phyloP scores from a whole-genome alignment of 2,888 invertebrate genomes.

The Penaeus monodon region DNA sequence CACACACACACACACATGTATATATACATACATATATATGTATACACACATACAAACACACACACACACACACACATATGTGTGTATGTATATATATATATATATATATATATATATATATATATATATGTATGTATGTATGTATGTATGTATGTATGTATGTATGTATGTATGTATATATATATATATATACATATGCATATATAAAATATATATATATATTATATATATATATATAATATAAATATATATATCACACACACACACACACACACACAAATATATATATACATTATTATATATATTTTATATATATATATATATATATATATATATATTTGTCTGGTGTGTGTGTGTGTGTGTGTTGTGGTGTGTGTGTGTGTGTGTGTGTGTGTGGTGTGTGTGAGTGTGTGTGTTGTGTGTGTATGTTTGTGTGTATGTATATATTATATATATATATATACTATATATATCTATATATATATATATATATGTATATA shows the following conservation, averaged over 20 bases:
- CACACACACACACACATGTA: background rate
- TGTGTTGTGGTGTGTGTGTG: constrained; percentile 12
- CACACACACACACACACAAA: too few relatives aligned
- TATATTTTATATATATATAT: background rate
- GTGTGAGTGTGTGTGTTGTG: constrained; percentile 6
- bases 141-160: constrained; percentile 12
- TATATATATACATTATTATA: constrained; percentile 2
- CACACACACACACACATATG: constrained; percentile 4
- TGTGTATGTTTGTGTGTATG: constrained; percentile 20
- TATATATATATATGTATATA: constrained; percentile 13
- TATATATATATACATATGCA: constrained; percentile 1
- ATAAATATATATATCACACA: background rate
- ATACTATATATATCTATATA: constrained; percentile 8
- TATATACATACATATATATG: constrained; percentile 12
- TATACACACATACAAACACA: background rate
- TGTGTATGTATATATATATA: constrained; percentile 5
- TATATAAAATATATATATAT: background rate
- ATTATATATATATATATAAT: background rate
- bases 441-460: constrained; percentile 15
- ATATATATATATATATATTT: background rate
- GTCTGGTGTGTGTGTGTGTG: constrained; percentile 3
- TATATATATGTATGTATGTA: constrained; percentile 13
- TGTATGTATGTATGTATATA: background rate
- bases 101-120: constrained; percentile 3
- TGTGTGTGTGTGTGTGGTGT: constrained; percentile 17